Conservation (phyloP, 1,140 invertebrate genomes). For the Neodiprion pinetum region DNA sequence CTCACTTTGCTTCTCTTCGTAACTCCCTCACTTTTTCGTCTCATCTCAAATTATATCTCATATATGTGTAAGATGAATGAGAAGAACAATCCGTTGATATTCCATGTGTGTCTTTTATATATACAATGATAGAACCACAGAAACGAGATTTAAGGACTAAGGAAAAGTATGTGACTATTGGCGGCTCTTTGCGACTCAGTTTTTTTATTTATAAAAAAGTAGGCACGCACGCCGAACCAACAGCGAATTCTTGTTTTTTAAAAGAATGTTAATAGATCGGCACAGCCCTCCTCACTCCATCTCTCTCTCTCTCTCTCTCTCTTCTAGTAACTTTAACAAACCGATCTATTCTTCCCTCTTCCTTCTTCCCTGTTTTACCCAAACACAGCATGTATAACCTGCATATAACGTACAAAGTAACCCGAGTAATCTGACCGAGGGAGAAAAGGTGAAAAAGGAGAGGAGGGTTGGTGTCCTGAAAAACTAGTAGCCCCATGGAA, state of each 20-base stretch:
- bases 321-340: conserved; percentile 13
- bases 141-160: background rate
- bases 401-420: no score
- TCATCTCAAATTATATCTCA: background rate
- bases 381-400: no score
- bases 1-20: no score
- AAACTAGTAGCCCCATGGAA: background rate
- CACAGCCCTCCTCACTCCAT: conserved; percentile 35
- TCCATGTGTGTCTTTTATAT: no score
- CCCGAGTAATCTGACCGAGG: background rate
- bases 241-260: background rate
- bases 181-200: background rate
- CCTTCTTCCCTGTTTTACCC: conserved; percentile 13
- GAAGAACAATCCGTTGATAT: no score
- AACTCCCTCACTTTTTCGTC: no score
- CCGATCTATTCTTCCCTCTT: conserved; percentile 20
- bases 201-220: background rate
- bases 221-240: background rate
- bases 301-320: conserved; percentile 31
- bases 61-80: background rate
- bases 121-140: no score
- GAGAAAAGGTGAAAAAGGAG: background rate
- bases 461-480: background rate
- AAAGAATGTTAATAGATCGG: background rate
- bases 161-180: background rate